A percentile compares a stretch with the other conserved stretches of the same genome.
These are phyloP conservation scores for Philereme transversata DNA, from an alignment of 2,888 invertebrate genomes.

Conservation along the genomic window DNA sequence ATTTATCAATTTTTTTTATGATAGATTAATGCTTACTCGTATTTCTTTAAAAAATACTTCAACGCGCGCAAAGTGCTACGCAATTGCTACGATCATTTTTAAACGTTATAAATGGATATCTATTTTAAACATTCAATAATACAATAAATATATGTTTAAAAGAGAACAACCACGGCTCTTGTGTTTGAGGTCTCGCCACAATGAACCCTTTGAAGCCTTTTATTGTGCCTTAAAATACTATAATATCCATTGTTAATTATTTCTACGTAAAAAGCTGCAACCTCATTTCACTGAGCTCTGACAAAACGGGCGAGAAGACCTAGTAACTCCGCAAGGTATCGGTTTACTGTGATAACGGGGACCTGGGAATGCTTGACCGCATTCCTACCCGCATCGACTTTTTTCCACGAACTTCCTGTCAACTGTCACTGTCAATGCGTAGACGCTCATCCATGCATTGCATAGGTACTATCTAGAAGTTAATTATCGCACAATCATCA, in stretches of 20 bases:
- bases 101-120: no score
- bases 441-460: slow-evolving; percentile 10
- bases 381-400: slow-evolving; percentile 25
- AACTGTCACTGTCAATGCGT: slow-evolving; percentile 13
- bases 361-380: slow-evolving; percentile 28
- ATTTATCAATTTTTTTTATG: no score
- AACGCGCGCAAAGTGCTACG: slow-evolving; percentile 23
- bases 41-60: slow-evolving; percentile 7
- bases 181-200: no score
- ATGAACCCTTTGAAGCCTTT: no score
- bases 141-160: no score
- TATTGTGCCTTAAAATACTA: no score
- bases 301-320: slow-evolving; percentile 24
- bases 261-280: neutral
- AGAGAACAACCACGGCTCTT: no score
- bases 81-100: slow-evolving; percentile 7
- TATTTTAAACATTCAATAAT: no score
- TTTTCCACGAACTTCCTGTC: slow-evolving; percentile 27
- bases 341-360: slow-evolving; percentile 29
- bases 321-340: slow-evolving; percentile 20
- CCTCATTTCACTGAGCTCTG: slow-evolving; percentile 4
- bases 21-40: neutral
- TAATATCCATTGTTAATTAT: no score
- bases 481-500: no score
- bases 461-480: neutral